These are phyloP conservation scores for Cydia strobilella DNA, from an alignment of 1,140 invertebrate genomes.

Conservation along the genomic window DNA sequence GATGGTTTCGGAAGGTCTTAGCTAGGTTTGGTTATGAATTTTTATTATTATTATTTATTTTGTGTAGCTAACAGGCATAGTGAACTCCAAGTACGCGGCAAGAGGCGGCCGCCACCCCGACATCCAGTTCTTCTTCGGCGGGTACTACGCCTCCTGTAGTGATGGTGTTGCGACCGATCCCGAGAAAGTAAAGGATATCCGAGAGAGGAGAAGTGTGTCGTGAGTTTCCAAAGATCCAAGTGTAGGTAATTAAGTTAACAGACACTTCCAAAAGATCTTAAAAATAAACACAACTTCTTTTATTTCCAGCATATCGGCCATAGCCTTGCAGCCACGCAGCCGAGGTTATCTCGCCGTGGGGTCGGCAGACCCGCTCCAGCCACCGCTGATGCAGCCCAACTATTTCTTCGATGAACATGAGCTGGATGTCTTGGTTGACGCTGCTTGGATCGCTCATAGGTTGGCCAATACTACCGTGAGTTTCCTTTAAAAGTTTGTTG, in stretches of 20 bases:
- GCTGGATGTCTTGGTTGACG: conserved; percentile 87
- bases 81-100: conserved; percentile 82
- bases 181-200: conserved; percentile 60
- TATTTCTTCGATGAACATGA: conserved; percentile 90
- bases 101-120: conserved; percentile 82
- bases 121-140: conserved; percentile 85
- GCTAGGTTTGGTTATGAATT: no score
- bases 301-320: conserved; percentile 83
- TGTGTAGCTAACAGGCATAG: conserved; percentile 81
- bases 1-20: no score
- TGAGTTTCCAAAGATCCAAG: conserved; percentile 43
- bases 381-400: conserved; percentile 92
- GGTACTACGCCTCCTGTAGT: conserved; percentile 83
- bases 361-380: conserved; percentile 87
- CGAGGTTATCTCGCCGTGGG: conserved; percentile 87
- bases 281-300: conserved; percentile 3
- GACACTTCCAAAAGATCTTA: no score
- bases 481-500: neutral
- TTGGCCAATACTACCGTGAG: conserved; percentile 84
- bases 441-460: conserved; percentile 84
- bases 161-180: conserved; percentile 77
- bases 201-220: conserved; percentile 52
- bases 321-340: conserved; percentile 89
- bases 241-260: neutral
- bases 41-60: neutral